Conservation (phyloP, 2,113 vertebrate species). For the Calidris pugnax region DNA sequence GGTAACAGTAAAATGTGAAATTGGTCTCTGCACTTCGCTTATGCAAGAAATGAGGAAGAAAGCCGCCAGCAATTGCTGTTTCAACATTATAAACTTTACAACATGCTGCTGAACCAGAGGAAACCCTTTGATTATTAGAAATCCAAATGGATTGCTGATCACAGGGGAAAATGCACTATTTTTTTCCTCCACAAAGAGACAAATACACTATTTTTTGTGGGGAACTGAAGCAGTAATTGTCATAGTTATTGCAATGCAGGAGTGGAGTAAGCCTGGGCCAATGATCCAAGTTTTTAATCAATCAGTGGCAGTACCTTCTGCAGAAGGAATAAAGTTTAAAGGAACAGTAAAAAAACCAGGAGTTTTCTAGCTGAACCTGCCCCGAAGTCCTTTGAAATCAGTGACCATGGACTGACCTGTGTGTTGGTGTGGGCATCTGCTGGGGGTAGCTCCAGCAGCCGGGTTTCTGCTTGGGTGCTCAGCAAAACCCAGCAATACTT, state of each 20-base stretch:
- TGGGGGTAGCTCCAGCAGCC: not conserved
- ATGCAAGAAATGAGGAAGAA: constrained; percentile 32
- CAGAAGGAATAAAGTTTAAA: not conserved
- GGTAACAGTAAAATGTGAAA: constrained; percentile 31
- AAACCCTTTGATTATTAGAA: not conserved
- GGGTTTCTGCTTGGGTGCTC: not conserved
- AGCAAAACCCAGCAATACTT: not conserved
- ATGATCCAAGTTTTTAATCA: not conserved
- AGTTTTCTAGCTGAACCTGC: not conserved
- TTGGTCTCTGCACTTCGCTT: constrained; percentile 28
- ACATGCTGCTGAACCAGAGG: not conserved
- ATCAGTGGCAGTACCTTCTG: not conserved
- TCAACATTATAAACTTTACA: not conserved
- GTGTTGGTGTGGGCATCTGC: not conserved
- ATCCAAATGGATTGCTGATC: not conserved
- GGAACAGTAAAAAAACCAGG: not conserved
- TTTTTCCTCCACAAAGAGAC: not conserved
- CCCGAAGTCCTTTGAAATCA: not conserved
- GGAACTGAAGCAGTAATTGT: not conserved
- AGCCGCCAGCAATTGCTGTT: not conserved
- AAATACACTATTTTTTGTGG: not conserved
- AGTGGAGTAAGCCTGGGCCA: not conserved
- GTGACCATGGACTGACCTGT: not conserved
- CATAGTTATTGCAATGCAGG: not conserved
- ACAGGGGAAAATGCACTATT: not conserved